Evolutionary conservation across 2,888 invertebrate species (phyloP).

Genomic region (Melanostoma scalare): DNA sequence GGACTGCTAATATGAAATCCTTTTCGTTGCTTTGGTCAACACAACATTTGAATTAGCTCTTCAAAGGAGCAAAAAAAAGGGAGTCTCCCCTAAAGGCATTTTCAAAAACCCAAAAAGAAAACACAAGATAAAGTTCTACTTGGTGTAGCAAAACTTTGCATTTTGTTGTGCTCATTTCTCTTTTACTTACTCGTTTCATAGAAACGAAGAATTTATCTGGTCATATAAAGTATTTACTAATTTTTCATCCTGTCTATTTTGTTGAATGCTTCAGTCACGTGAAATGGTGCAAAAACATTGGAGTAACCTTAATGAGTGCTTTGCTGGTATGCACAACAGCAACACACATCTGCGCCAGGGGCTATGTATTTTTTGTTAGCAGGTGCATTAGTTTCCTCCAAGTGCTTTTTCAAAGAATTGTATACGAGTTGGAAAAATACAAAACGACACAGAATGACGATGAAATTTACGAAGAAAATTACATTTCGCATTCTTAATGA

Average conservation of each 20-base stretch:
- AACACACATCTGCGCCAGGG: neutral
- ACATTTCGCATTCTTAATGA: neutral
- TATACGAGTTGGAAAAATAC: neutral
- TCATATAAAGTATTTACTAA: conserved; percentile 26
- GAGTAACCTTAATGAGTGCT: neutral
- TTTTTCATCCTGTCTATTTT: conserved; percentile 47
- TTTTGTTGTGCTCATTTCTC: no score
- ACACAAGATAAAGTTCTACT: no score
- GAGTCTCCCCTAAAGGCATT: no score
- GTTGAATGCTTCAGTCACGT: conserved; percentile 34
- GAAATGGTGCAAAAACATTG: conserved; percentile 21
- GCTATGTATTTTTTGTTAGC: neutral
- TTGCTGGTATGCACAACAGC: neutral
- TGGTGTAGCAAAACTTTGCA: no score
- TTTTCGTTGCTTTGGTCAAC: no score
- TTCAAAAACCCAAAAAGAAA: no score
- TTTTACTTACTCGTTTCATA: no score
- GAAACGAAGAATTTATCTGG: no score
- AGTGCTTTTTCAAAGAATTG: neutral
- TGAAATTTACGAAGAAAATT: conserved; percentile 14
- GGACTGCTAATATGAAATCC: no score
- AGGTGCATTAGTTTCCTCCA: conserved; percentile 1
- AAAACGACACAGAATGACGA: conserved; percentile 14
- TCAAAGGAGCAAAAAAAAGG: no score
- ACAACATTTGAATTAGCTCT: no score